Evolutionary conservation across 2,113 vertebrate species (phyloP).

Genomic region (Loxodonta africana): DNA sequence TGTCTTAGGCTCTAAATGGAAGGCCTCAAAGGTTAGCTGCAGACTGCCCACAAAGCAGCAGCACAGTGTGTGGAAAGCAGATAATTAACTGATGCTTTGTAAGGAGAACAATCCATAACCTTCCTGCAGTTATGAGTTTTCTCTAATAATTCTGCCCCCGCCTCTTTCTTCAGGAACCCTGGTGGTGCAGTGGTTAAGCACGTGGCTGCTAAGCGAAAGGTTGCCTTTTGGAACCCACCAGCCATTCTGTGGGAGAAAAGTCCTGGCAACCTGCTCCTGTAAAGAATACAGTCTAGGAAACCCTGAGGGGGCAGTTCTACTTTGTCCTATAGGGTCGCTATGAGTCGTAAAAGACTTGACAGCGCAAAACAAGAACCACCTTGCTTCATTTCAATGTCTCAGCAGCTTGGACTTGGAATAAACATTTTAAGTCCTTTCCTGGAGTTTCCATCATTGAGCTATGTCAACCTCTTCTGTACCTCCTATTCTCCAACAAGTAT

Average conservation of each 20-base stretch:
- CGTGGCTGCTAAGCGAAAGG: not conserved
- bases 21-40: slow-evolving; percentile 22
- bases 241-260: not conserved
- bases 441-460: not conserved
- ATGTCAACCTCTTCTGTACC: not conserved
- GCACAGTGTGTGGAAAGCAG: not conserved
- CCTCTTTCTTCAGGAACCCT: not conserved
- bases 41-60: accelerated
- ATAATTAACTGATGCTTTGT: not conserved
- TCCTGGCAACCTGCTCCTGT: not conserved
- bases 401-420: not conserved
- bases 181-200: not conserved
- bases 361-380: not conserved
- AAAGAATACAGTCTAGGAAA: not conserved
- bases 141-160: not conserved
- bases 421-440: not conserved
- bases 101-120: not conserved
- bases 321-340: not conserved
- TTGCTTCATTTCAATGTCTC: not conserved
- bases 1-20: slow-evolving; percentile 75
- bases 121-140: not conserved
- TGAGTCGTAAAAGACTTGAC: not conserved
- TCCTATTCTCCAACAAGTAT: not conserved
- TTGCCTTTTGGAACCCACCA: not conserved
- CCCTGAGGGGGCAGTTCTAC: not conserved